A percentile compares a stretch with the other conserved stretches of the same genome.
Evolutionary conservation across 2,797 vertebrate species (phyloP).

Genomic region (Chromis chromis): DNA sequence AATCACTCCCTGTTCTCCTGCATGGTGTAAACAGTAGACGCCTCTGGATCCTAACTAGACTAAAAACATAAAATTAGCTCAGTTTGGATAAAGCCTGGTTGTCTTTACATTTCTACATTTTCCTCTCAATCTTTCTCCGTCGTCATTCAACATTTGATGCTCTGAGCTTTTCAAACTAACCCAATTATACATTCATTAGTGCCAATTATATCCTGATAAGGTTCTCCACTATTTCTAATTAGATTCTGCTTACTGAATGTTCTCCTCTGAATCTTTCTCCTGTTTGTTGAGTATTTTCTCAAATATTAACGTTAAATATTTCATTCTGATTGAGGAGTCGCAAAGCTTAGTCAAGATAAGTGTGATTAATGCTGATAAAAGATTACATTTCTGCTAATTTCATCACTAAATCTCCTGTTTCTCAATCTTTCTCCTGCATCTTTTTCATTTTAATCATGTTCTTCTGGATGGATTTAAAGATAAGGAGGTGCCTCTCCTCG

Average conservation of each 20-base stretch:
- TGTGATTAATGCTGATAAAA: constrained; percentile 36
- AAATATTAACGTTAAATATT: constrained; percentile 25
- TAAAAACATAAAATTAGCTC: background rate
- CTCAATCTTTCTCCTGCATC: background rate
- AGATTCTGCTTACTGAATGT: constrained; percentile 43
- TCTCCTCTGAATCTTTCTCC: constrained; percentile 15
- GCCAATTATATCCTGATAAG: constrained; percentile 50
- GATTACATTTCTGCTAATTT: constrained; percentile 48
- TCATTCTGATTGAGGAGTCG: constrained; percentile 24
- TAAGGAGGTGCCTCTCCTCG: constrained; percentile 11
- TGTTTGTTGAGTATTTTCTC: constrained; percentile 13
- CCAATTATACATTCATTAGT: constrained; percentile 53
- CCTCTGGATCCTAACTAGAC: background rate
- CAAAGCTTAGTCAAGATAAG: constrained; percentile 27
- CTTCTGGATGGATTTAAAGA: constrained; percentile 24
- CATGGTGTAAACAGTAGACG: background rate
- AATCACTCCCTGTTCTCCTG: background rate
- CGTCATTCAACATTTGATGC: constrained; percentile 13
- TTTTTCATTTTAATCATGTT: constrained; percentile 12
- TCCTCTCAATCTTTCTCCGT: background rate
- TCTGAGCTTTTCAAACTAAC: constrained; percentile 40
- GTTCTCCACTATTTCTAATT: constrained; percentile 52
- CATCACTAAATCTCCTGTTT: constrained; percentile 39
- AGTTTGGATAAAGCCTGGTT: background rate
- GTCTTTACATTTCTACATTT: too few relatives aligned